These are phyloP conservation scores for Tauraco hartlaubi DNA, from an alignment of 2,797 vertebrate genomes.

Conservation along the genomic window DNA sequence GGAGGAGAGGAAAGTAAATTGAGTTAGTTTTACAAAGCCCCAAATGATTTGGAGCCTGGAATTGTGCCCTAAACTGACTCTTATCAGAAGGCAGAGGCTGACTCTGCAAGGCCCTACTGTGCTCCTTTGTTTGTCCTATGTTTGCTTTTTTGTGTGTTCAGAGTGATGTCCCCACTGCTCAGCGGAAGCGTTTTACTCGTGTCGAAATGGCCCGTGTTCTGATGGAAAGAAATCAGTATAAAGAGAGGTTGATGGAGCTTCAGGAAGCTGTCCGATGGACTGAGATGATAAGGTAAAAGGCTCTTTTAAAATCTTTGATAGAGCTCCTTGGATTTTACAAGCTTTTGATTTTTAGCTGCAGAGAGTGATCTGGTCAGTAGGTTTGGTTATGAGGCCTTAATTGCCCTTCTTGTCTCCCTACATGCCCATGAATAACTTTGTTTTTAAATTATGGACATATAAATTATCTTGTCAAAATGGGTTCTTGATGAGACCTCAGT, in stretches of 20 bases:
- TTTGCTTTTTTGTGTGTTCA: constrained; percentile 40
- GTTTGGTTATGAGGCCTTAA: background rate
- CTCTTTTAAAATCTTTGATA: background rate
- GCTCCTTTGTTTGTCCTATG: background rate
- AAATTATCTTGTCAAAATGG: background rate
- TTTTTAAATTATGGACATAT: background rate
- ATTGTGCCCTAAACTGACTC: background rate
- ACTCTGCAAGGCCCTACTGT: background rate
- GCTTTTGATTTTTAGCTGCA: background rate
- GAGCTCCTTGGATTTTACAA: background rate
- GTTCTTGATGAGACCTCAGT: background rate
- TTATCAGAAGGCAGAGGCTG: background rate
- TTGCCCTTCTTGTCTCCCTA: background rate
- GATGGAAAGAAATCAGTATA: constrained; percentile 94
- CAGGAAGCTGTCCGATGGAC: constrained; percentile 94
- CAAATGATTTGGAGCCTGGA: background rate
- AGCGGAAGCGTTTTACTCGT: constrained; percentile 90
- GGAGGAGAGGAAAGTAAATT: background rate
- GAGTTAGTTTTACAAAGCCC: background rate
- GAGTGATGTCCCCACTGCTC: constrained; percentile 91
- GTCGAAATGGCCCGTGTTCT: constrained; percentile 93
- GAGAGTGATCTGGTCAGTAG: background rate
- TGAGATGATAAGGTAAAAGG: constrained; percentile 89
- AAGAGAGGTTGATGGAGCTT: constrained; percentile 92
- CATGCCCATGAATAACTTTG: fast-evolving